Evolutionary conservation across 2,888 invertebrate genomes (phyloP).

Genomic region (Perizoma affinitatum): DNA sequence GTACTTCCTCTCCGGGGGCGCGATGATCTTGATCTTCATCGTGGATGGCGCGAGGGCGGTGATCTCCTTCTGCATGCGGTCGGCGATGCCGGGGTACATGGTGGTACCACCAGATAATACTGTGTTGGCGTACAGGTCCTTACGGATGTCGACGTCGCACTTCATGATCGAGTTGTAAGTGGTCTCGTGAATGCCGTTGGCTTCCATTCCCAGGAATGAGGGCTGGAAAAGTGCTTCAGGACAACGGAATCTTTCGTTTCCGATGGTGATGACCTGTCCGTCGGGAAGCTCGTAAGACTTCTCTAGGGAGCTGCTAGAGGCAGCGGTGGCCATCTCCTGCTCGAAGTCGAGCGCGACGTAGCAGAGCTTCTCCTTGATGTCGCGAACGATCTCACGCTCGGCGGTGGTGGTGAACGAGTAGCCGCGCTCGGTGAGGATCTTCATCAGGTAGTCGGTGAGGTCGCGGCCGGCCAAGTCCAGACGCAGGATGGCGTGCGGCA

Average conservation of each 20-base stretch:
- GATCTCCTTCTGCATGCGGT: slow-evolving; percentile 97
- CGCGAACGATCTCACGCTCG: slow-evolving; percentile 96
- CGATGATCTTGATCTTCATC: slow-evolving; percentile 98
- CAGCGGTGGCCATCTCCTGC: slow-evolving; percentile 97
- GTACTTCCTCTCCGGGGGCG: slow-evolving; percentile 97
- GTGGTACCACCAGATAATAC: slow-evolving; percentile 97
- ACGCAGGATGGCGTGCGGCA: slow-evolving; percentile 96
- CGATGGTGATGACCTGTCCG: slow-evolving; percentile 96
- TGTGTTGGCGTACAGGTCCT: slow-evolving; percentile 98
- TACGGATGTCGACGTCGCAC: slow-evolving; percentile 98
- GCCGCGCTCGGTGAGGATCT: slow-evolving; percentile 95
- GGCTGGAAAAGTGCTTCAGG: slow-evolving; percentile 98
- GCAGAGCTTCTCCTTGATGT: slow-evolving; percentile 97
- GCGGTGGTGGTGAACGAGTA: slow-evolving; percentile 96
- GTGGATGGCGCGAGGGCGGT: slow-evolving; percentile 95
- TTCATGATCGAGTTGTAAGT: slow-evolving; percentile 99
- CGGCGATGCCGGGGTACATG: slow-evolving; percentile 98
- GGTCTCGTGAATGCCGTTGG: slow-evolving; percentile 94
- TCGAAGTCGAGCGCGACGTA: slow-evolving; percentile 95
- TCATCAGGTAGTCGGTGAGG: slow-evolving; percentile 96
- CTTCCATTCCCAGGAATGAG: slow-evolving; percentile 95
- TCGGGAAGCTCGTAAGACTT: slow-evolving; percentile 98
- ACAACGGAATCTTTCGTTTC: slow-evolving; percentile 97
- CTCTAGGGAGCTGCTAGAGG: slow-evolving; percentile 95
- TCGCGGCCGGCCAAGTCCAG: slow-evolving; percentile 96